Evolutionary conservation across 2,113 vertebrate genomes (phyloP), one percentile per base, ranked within the genome.

Genomic region (Lamprotornis superbus): DNA sequence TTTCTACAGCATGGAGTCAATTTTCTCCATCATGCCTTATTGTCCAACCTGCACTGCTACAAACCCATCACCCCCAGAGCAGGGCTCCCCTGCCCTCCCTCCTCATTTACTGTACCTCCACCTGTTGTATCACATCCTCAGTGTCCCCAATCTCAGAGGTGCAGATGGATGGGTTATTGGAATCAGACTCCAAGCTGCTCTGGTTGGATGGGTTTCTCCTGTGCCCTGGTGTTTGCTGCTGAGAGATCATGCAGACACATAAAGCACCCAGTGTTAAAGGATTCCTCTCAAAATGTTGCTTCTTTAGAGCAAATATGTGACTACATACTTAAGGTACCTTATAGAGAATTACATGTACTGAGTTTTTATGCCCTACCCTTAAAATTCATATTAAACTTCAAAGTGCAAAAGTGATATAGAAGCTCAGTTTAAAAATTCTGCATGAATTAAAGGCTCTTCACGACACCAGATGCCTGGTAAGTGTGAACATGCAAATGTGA

Each of bases 171-270:
- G 99, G 98, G 93, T 98, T 99, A 78, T 99, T 99, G 10, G 99
- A 99, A 94, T 99, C 99, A 0, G 99, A 99, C 83, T 99, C 99
- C 92, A 99, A 94, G 90, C 99, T 99, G 96, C 99, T 99, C 94
- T 98, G 98, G 95, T 98, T 99, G 71, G 99, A 99, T 3, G 98
- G 98, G 89, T 97, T 99, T 89, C 99, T 98, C 60, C 96, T 97
- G 95, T 99, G 99, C 12, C 99, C 99, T 0, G 98, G 98, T 15
- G 95, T 42, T 56, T 98, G 98, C 97, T 98, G 93, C 80, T 81
- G 78, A 68, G 47, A 19, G 77, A 33, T 0, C 4, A 39, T 12
- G 37, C 11, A 81, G 68, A 60, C 3, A 74, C 4, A 15, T 10
- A 64, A 86, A 7, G 24, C 3, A 17, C 4, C 12, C 17, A 47